Base-by-base conservation (phyloP, 1,140 invertebrate genomes). In the Lasioglossum baleicum region DNA sequence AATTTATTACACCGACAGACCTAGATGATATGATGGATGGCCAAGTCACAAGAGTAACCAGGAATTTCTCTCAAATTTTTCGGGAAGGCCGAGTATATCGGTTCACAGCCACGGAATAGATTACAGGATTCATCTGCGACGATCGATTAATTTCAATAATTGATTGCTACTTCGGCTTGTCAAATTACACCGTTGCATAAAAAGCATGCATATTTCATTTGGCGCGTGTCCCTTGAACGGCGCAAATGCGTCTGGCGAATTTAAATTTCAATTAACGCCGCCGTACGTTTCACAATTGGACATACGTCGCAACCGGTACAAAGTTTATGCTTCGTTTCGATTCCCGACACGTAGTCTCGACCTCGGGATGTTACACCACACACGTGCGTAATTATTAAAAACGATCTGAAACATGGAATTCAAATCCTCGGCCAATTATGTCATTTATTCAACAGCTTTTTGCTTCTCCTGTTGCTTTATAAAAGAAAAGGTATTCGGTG, bases 201-300 rank as follows among this genome's bases (percentile, higher is more conserved):
- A 77, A 70, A 76, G 40, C 66, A 69, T 61, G 53, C 40, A 76
- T 69, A 69, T 76, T 69, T 69, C 66, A 67, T 75, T n/a, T 42
- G 4, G 15, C 22, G 56, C 22, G 7, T 35, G 22, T 61, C 65
- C 20, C 17, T 40, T 61, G 65, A 44, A 61, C 20, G 53, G 1
- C 31, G 65, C 20, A 44, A 68, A 69, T 69, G 20, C 31, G 75
- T 22, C 42, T 35, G 42, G 42, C 31, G 67, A 70, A 77, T 77
- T 77, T 70, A 77, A 77, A 77, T 77, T 77, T 63, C 75, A 77
- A 77, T 77, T 77, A 77, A 77, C 67, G 56, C 75, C 22, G 58
- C 42, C 66, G 51, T 77, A 77, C 66, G 56, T 76, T 76, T 70
- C 44, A 48, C 66, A 60, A 76, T 76, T 40, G 56, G 40, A 48